phyloP scores from a whole-genome alignment of 2,113 vertebrate species.

The Festucalex cinctus region DNA sequence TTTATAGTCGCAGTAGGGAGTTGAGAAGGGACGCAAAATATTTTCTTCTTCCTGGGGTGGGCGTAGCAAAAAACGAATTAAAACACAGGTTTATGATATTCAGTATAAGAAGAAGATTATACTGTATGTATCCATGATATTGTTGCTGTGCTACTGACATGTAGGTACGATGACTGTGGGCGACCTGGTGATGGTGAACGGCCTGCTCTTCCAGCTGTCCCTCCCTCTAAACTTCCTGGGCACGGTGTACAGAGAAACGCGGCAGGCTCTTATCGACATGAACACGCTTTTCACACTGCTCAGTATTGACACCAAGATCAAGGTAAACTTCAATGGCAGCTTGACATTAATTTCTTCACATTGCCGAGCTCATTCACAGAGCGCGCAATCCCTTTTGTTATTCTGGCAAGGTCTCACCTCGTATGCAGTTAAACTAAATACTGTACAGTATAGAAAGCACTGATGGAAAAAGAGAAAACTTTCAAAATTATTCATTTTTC shows the following conservation, averaged over 20 bases:
- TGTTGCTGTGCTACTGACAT: conserved; percentile 9
- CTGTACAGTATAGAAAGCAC: background rate
- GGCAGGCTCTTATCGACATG: conserved; percentile 98
- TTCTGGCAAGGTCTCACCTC: background rate
- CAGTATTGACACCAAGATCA: conserved; percentile 90
- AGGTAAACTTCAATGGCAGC: conserved; percentile 76
- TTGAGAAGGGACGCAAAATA: no score
- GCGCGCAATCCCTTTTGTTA: background rate
- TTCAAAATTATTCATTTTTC: background rate
- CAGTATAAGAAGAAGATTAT: background rate
- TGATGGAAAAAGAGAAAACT: background rate
- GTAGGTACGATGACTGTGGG: conserved; percentile 91
- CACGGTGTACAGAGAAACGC: conserved; percentile 97
- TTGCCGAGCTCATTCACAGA: background rate
- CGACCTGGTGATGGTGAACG: conserved; percentile 98
- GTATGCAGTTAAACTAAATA: background rate
- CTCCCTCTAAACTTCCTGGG: conserved; percentile 97
- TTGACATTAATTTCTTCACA: conserved; percentile 10
- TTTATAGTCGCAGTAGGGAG: no score
- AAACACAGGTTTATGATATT: background rate
- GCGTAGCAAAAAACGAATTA: no score
- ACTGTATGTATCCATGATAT: background rate
- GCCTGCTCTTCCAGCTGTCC: conserved; percentile 96
- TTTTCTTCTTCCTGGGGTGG: no score
- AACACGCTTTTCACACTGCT: conserved; percentile 94